Percentiles rank a stretch among this genome's conserved stretches.
Evolutionary conservation across 1,140 invertebrate species (phyloP).

Genomic region (Ooceraea biroi): DNA sequence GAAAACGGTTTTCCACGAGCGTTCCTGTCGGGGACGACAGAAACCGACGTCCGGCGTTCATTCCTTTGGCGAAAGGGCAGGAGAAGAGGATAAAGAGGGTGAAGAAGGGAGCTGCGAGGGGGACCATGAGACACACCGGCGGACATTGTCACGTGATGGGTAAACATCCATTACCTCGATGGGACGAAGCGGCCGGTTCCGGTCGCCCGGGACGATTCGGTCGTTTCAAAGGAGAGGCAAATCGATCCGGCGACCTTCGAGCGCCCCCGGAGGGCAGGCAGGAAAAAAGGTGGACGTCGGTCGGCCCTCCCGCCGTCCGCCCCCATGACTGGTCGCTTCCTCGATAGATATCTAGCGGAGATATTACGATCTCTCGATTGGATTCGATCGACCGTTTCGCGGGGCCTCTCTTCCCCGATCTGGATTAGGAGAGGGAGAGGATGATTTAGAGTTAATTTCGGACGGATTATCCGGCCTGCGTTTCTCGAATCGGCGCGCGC

Average conservation of each 20-base stretch:
- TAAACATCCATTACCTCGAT: conserved; percentile 70
- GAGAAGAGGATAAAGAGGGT: too few species aligned
- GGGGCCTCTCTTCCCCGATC: conserved; percentile 64
- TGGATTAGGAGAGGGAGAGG: conserved; percentile 65
- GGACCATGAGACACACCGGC: background rate
- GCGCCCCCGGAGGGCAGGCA: background rate
- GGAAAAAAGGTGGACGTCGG: conserved; percentile 61
- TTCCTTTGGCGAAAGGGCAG: too few species aligned
- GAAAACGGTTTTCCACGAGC: conserved; percentile 32
- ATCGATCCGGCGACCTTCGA: conserved; percentile 73
- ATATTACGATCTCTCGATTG: conserved; percentile 77
- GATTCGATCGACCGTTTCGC: conserved; percentile 75
- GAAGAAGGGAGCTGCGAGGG: too few species aligned
- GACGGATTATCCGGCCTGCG: conserved; percentile 68
- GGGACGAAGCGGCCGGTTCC: conserved; percentile 32
- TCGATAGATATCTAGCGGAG: conserved; percentile 70
- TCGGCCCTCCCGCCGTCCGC: background rate
- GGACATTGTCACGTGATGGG: conserved; percentile 62
- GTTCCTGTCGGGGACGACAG: conserved; percentile 2
- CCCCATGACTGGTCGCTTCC: conserved; percentile 64
- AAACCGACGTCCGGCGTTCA: too few species aligned
- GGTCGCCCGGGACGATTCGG: conserved; percentile 52
- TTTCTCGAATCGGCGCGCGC: conserved; percentile 39
- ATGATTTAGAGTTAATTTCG: conserved; percentile 78
- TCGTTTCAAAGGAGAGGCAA: conserved; percentile 67